Evolutionary conservation across 92 coral and sea anemone genomes (phyloP).

Genomic region (Epizoanthus ramosus): DNA sequence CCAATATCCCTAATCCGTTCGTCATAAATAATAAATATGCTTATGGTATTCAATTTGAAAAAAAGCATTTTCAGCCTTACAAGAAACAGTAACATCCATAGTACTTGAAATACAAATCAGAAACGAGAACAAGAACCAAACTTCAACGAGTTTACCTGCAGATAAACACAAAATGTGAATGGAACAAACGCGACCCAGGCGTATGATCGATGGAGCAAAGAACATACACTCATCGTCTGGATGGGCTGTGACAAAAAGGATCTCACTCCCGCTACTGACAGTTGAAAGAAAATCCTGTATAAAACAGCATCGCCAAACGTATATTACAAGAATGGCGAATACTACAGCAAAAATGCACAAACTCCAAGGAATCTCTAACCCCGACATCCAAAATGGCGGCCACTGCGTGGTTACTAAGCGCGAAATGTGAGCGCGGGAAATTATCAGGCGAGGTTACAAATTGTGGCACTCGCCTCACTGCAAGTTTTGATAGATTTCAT

Average conservation of each 20-base stretch:
- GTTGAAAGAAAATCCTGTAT: constrained; percentile 39
- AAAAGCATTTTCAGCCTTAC: too few relatives aligned
- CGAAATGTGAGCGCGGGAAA: constrained; percentile 17
- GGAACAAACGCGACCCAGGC: constrained; percentile 59
- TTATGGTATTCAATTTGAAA: too few relatives aligned
- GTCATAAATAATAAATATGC: too few relatives aligned
- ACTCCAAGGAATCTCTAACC: constrained; percentile 3
- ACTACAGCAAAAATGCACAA: constrained; percentile 3
- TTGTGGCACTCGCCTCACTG: constrained; percentile 26
- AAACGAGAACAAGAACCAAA: background rate
- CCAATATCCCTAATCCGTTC: too few relatives aligned
- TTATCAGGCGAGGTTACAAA: constrained; percentile 25
- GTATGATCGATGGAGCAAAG: constrained; percentile 84
- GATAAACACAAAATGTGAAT: constrained; percentile 79
- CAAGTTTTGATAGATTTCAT: background rate
- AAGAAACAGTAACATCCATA: background rate
- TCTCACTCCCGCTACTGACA: constrained; percentile 53
- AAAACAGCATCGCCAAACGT: constrained; percentile 31
- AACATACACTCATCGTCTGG: constrained; percentile 99
- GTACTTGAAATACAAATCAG: background rate
- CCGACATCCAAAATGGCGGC: background rate
- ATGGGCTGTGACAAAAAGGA: constrained; percentile 91
- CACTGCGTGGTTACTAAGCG: constrained; percentile 23
- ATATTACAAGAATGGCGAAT: constrained; percentile 14
- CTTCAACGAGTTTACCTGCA: constrained; percentile 60